A percentile compares a stretch with the other conserved stretches of the same genome.
Evolutionary conservation across 2,888 invertebrate genomes (phyloP).

Genomic region (Mystacides longicornis): DNA sequence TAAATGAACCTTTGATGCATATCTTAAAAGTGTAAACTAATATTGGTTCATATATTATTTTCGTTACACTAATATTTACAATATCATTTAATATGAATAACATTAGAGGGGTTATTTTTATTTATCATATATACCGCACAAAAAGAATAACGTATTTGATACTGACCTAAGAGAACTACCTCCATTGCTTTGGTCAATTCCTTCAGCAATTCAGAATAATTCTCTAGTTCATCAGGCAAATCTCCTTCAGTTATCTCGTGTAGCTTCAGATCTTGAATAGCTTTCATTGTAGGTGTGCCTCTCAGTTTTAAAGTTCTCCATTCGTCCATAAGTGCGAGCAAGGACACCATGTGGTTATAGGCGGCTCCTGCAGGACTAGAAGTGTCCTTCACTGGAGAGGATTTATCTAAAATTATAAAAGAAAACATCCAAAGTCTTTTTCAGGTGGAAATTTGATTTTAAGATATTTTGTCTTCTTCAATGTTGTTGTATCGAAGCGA

Average conservation of each 20-base stretch:
- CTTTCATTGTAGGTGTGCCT: slow-evolving; percentile 28
- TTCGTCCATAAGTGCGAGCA: slow-evolving; percentile 35
- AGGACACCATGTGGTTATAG: slow-evolving; percentile 37
- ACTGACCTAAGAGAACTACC: slow-evolving; percentile 18
- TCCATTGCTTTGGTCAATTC: slow-evolving; percentile 15
- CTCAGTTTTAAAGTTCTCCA: slow-evolving; percentile 37
- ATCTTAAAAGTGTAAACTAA: no score
- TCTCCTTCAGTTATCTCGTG: slow-evolving; percentile 15
- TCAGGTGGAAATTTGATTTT: no score
- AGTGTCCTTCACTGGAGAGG: slow-evolving; percentile 36
- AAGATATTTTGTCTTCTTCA: no score
- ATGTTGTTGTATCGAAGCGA: no score
- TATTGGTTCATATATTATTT: no score
- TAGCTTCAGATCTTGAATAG: slow-evolving; percentile 15
- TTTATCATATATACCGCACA: no score
- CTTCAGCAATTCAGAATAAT: slow-evolving; percentile 10
- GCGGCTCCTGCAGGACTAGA: slow-evolving; percentile 39
- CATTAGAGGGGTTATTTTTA: no score
- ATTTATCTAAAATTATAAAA: slow-evolving; percentile 14
- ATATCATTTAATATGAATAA: no score
- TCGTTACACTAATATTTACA: no score
- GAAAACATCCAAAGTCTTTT: no score
- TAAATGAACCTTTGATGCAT: no score
- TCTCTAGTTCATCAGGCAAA: slow-evolving; percentile 11
- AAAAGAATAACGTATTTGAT: no score